Percentiles rank a stretch among this genome's conserved stretches.
phyloP scores from a whole-genome alignment of 2,888 invertebrate species.

The Catocala fraxini region DNA sequence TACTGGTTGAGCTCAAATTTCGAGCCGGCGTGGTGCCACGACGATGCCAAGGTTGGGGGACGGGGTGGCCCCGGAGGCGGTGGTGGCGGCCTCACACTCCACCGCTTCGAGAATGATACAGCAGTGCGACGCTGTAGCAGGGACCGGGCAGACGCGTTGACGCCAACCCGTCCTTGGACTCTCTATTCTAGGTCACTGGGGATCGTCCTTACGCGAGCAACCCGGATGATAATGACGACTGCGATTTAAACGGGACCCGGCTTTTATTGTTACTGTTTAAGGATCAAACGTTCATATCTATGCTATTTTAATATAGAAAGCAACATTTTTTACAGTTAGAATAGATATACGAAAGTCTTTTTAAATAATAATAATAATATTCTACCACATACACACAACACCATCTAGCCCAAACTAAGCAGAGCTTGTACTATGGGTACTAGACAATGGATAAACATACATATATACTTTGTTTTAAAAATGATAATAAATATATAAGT shows the following conservation, averaged over 20 bases:
- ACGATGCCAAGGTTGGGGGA: constrained; percentile 33
- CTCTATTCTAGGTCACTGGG: constrained; percentile 43
- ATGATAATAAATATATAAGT: no score
- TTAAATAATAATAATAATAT: no score
- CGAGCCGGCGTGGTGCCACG: constrained; percentile 56
- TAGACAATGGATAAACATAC: no score
- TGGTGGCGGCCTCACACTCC: constrained; percentile 35
- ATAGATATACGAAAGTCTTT: no score
- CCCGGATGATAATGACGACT: constrained; percentile 20
- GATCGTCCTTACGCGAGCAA: constrained; percentile 16
- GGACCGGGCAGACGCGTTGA: constrained; percentile 57
- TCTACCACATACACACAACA: no score
- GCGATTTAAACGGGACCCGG: constrained; percentile 23
- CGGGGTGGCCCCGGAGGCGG: constrained; percentile 4
- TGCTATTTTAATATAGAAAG: no score
- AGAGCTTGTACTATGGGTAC: no score
- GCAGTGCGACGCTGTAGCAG: constrained; percentile 69
- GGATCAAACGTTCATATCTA: neutral
- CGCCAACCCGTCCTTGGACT: constrained; percentile 42
- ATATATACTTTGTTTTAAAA: no score
- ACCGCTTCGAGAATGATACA: constrained; percentile 62
- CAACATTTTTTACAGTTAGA: no score
- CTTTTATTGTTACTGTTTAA: constrained; percentile 14
- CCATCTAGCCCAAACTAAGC: no score
- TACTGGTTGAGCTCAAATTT: constrained; percentile 27